phyloP scores from a whole-genome alignment of 1,140 invertebrate species.

The Nymphalis io region DNA sequence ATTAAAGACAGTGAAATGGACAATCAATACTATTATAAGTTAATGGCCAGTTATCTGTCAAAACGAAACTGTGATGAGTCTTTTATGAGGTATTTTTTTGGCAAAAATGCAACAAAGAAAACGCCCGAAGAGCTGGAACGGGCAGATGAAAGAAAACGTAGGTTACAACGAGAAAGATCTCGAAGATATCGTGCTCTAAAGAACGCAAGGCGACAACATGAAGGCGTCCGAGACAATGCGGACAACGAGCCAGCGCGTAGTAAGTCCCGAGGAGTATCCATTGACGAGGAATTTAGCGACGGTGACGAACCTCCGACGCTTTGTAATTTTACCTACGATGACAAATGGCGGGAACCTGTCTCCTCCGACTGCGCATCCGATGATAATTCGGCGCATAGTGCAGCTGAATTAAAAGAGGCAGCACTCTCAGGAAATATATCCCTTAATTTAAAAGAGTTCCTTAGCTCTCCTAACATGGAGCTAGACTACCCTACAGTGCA shows the following conservation, averaged over 20 bases:
- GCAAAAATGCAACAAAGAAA: conserved; percentile 72
- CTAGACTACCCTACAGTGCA: conserved; percentile 74
- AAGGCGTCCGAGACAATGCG: conserved; percentile 55
- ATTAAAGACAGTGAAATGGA: conserved; percentile 54
- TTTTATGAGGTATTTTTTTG: conserved; percentile 76
- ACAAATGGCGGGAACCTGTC: conserved; percentile 64
- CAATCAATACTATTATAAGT: conserved; percentile 75
- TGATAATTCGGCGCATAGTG: conserved; percentile 70
- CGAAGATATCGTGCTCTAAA: conserved; percentile 70
- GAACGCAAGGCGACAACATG: conserved; percentile 69
- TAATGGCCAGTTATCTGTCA: conserved; percentile 75
- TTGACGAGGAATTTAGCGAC: conserved; percentile 67
- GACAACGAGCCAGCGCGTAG: conserved; percentile 49
- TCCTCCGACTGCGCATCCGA: conserved; percentile 71
- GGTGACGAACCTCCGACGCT: conserved; percentile 72
- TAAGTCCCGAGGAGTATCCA: conserved; percentile 51
- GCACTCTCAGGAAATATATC: conserved; percentile 53
- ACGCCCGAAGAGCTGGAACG: conserved; percentile 73
- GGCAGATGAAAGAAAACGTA: conserved; percentile 69
- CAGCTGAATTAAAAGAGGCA: conserved; percentile 55
- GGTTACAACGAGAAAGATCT: conserved; percentile 68
- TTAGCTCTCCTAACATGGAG: conserved; percentile 69
- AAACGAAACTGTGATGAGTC: conserved; percentile 77
- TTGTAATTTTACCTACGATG: conserved; percentile 68
- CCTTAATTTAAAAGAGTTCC: conserved; percentile 64